Base-by-base conservation (phyloP, 2,888 invertebrate species). In the Trichogramma evanescens region DNA sequence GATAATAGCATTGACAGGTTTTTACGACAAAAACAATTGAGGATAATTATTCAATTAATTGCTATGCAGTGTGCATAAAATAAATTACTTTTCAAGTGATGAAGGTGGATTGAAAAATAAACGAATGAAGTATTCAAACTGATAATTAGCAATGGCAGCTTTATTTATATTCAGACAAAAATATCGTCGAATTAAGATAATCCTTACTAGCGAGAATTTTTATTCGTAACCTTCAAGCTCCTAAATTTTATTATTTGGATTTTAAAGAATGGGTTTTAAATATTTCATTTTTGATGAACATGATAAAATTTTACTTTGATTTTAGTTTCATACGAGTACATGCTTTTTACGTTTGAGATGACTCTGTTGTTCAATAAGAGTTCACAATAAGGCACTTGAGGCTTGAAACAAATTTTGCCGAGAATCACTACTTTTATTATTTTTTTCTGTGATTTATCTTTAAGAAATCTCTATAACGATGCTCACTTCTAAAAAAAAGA, bases 81-180 rank as follows among this genome's bases (percentile, higher is more conserved):
- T 26, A 26, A 26, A 26, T 26, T 26, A 26, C 1, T 3, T 26
- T 26, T 2, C 26, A 26, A 26, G 26, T 26, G 26, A 26, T 26
- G 26, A 26, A 26, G 26, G 26, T 26, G 26, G 26, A 26, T 26
- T 26, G 26, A 26, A 42, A 54, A 61, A 43, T 49, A 63, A 65
- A 65, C 61, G 57, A 64, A 61, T 56, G 56, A 54, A 45, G 2
- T 62, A 56, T 62, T 58, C 54, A 60, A 64, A 60, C 55, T 59
- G 59, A 62, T 62, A 26, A 64, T 26, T 56, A 60, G 66, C 65
- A 64, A 70, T 70, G 68, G 68, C 71, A 69, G 67, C 67, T 72
- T 73, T 72, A 73, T 73, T 72, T 72, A 72, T 71, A 69, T 66
- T 63, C 41, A 56, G 56, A 58, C 41, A 49, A 56, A 59, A 63